Evolutionary conservation across 2,113 vertebrate species (phyloP).

Genomic region (Caranx melampygus): DNA sequence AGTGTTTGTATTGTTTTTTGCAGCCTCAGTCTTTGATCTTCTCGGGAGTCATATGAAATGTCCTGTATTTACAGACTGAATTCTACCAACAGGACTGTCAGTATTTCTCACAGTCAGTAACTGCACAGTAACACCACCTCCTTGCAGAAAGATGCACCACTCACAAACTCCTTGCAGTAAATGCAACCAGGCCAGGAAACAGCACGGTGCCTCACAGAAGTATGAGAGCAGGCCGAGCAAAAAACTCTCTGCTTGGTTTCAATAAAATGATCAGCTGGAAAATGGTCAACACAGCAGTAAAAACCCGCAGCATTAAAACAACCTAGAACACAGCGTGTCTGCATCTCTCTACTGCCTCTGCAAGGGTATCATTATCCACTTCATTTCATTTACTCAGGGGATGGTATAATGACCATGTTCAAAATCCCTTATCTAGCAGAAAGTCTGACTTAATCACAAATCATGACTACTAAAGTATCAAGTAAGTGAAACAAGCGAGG

Average conservation of each 20-base stretch:
- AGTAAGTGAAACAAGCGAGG: conserved; percentile 43
- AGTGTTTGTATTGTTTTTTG: background rate
- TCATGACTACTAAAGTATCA: conserved; percentile 29
- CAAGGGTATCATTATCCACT: conserved; percentile 71
- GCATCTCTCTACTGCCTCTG: conserved; percentile 27
- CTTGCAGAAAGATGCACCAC: conserved; percentile 13
- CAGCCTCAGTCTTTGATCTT: background rate
- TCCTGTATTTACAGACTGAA: background rate
- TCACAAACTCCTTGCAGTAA: conserved; percentile 26
- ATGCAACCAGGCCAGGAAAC: conserved; percentile 44
- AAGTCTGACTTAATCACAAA: conserved; percentile 56
- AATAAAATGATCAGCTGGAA: conserved; percentile 62
- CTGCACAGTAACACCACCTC: conserved; percentile 23
- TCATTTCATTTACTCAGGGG: conserved; percentile 53
- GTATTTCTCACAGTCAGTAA: conserved; percentile 9
- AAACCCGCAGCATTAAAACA: conserved; percentile 57
- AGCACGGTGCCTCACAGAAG: conserved; percentile 24
- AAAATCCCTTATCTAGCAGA: conserved; percentile 68
- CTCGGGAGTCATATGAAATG: background rate
- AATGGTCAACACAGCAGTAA: conserved; percentile 66
- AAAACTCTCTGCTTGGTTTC: conserved; percentile 32
- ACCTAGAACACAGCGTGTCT: conserved; percentile 31
- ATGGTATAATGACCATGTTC: conserved; percentile 59
- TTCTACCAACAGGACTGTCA: background rate
- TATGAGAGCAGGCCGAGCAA: conserved; percentile 17